Conservation (phyloP, 2,888 invertebrate genomes). For the Selenia dentaria region DNA sequence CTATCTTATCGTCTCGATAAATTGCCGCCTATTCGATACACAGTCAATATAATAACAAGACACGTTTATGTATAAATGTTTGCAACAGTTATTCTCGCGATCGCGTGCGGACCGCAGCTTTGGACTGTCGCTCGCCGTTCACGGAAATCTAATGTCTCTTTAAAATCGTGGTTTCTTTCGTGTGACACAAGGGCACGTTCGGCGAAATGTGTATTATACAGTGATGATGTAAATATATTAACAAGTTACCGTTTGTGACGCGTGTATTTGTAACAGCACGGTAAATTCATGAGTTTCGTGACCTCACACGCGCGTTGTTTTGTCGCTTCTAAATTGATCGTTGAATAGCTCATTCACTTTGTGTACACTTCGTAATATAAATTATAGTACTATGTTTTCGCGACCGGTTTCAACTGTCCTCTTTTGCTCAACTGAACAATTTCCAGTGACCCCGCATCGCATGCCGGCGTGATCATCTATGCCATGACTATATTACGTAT, state of each 20-base stretch:
- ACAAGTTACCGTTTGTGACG: constrained; percentile 30
- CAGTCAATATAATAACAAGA: constrained; percentile 68
- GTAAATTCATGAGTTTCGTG: constrained; percentile 32
- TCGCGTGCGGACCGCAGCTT: constrained; percentile 61
- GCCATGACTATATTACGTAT: constrained; percentile 30
- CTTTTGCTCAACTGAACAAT: constrained; percentile 48
- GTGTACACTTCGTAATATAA: constrained; percentile 14
- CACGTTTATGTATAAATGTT: constrained; percentile 54
- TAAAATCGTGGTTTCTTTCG: constrained; percentile 29
- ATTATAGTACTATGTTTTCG: constrained; percentile 33
- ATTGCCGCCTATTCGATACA: constrained; percentile 72
- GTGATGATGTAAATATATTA: constrained; percentile 29
- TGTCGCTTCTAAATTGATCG: constrained; percentile 37
- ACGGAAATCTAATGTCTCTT: constrained; percentile 13
- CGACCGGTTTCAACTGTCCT: constrained; percentile 43
- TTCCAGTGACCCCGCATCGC: constrained; percentile 47
- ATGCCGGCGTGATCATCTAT: constrained; percentile 50
- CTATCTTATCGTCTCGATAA: constrained; percentile 80
- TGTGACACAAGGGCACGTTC: constrained; percentile 12
- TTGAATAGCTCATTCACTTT: constrained; percentile 24
- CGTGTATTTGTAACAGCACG: constrained; percentile 33
- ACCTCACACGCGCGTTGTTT: constrained; percentile 40
- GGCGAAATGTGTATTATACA: constrained; percentile 17
- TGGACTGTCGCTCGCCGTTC: constrained; percentile 32
- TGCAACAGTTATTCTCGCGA: constrained; percentile 72